Evolutionary conservation across 2,797 vertebrate genomes (phyloP).

Genomic region (Chelon auratus): DNA sequence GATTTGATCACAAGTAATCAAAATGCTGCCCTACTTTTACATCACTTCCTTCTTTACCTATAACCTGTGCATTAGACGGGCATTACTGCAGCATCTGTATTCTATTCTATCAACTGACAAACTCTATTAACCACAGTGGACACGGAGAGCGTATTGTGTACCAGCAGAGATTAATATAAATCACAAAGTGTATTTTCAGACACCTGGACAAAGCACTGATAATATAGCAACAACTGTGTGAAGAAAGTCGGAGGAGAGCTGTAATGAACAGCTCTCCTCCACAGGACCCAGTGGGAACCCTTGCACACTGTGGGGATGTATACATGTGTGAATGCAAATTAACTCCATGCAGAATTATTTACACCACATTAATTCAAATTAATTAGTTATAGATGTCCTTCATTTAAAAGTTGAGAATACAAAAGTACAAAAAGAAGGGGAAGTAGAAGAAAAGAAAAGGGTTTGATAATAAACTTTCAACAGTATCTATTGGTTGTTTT

Average conservation of each 20-base stretch:
- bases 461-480: no score
- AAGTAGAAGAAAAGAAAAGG: no score
- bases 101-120: constrained; percentile 8
- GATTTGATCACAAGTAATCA: constrained; percentile 77
- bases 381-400: neutral
- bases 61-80: constrained; percentile 25
- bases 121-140: constrained; percentile 31
- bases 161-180: constrained; percentile 27
- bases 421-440: no score
- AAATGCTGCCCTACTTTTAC: constrained; percentile 70
- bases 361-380: neutral
- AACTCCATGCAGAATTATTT: neutral
- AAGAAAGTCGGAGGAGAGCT: no score
- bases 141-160: constrained; percentile 14
- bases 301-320: neutral
- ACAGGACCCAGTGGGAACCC: neutral
- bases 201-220: constrained; percentile 1
- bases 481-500: no score
- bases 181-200: constrained; percentile 29
- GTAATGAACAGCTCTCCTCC: neutral
- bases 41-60: constrained; percentile 57
- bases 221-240: constrained; percentile 3
- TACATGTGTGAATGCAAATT: constrained; percentile 11
- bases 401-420: no score
- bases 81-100: constrained; percentile 43